These are phyloP conservation scores for Himalopsyche tibetana DNA, from an alignment of 2,888 invertebrate genomes.

Conservation along the genomic window DNA sequence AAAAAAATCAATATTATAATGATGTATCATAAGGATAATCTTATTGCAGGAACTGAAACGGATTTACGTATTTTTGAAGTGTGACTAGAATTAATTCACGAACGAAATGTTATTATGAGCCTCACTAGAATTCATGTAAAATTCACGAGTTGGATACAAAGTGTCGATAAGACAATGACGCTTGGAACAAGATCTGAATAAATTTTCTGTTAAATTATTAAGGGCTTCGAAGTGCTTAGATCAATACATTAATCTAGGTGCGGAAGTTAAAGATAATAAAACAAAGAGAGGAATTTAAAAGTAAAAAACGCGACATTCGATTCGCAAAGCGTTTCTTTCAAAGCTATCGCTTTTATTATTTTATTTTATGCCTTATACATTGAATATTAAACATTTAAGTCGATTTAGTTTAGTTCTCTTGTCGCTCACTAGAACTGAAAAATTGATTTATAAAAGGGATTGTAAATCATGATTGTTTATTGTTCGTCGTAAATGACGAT, in stretches of 20 bases:
- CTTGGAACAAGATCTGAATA: conserved; percentile 18
- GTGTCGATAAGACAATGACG: conserved; percentile 22
- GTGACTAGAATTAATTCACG: neutral
- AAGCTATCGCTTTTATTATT: neutral
- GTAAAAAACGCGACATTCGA: conserved; percentile 12
- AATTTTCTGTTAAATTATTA: conserved; percentile 26
- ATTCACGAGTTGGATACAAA: neutral
- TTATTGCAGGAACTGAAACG: neutral
- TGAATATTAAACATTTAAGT: neutral
- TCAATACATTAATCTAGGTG: conserved; percentile 20
- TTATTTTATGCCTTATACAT: neutral
- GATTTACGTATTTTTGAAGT: neutral
- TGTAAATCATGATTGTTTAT: neutral
- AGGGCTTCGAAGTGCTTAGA: conserved; percentile 6
- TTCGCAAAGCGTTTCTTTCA: neutral
- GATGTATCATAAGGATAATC: too few species aligned
- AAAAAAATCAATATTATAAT: too few species aligned
- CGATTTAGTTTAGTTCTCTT: neutral
- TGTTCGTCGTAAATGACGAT: too few species aligned
- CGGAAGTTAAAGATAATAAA: conserved; percentile 20
- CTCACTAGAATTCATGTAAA: neutral
- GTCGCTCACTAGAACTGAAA: neutral
- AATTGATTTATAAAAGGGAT: neutral
- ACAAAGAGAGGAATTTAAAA: neutral
- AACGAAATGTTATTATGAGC: conserved; percentile 17